Conservation (phyloP, 2,113 vertebrate genomes). For the Tyto alba region DNA sequence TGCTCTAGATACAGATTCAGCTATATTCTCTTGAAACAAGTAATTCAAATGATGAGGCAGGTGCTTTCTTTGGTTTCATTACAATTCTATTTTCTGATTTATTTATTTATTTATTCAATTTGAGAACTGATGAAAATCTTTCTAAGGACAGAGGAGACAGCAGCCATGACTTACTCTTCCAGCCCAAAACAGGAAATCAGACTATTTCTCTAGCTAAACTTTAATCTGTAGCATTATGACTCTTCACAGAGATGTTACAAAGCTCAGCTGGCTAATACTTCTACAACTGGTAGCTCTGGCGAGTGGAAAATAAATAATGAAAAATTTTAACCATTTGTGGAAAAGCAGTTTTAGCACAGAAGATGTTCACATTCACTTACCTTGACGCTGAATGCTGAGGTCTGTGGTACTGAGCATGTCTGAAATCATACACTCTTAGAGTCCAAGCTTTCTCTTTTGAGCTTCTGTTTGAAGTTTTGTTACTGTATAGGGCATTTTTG, state of each 20-base stretch:
- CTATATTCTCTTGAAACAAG: constrained; percentile 10
- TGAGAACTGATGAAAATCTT: not conserved
- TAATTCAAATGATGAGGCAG: not conserved
- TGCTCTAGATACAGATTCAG: not conserved
- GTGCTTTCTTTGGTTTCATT: not conserved
- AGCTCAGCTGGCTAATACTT: not conserved
- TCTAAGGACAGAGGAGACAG: not conserved
- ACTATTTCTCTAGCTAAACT: not conserved
- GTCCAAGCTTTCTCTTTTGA: not conserved
- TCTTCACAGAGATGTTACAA: not conserved
- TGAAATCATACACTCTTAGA: not conserved
- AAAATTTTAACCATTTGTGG: not conserved
- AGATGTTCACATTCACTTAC: not conserved
- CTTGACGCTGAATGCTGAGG: not conserved
- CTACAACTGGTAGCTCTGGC: not conserved
- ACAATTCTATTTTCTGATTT: not conserved
- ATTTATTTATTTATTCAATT: not conserved
- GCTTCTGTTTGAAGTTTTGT: not conserved
- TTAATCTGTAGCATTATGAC: not conserved
- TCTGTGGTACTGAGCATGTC: not conserved
- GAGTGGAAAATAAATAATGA: not conserved
- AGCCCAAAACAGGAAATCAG: not conserved
- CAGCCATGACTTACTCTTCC: not conserved
- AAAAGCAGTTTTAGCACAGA: not conserved
- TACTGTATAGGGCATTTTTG: not conserved